Conservation (phyloP, 2,888 invertebrate genomes). For the Herminia tarsipennalis region DNA sequence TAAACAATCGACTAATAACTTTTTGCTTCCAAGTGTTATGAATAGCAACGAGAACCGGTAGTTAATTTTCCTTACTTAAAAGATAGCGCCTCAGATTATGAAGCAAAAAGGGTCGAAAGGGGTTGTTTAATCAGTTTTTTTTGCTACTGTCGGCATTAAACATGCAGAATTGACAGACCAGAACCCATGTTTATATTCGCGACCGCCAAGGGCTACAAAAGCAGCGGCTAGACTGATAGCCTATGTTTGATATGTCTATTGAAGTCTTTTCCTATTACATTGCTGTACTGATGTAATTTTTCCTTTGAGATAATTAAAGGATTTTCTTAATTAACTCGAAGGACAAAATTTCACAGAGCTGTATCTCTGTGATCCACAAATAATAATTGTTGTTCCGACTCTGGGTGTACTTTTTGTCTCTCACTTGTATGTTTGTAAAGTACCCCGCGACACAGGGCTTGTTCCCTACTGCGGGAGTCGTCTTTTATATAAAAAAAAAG, state of each 20-base stretch:
- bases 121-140: slow-evolving; percentile 66
- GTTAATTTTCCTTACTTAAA: slow-evolving; percentile 60
- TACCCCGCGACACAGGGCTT: no score
- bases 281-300: no score
- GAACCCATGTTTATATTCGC: slow-evolving; percentile 59
- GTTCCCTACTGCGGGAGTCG: no score
- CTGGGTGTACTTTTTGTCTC: no score
- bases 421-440: no score
- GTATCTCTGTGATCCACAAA: no score
- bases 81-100: slow-evolving; percentile 65
- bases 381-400: no score
- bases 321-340: no score
- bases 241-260: background rate
- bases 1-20: slow-evolving; percentile 9
- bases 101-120: slow-evolving; percentile 59
- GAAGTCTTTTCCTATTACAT: no score
- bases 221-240: slow-evolving; percentile 17
- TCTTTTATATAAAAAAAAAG: no score
- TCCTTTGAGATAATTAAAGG: no score
- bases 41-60: slow-evolving; percentile 11
- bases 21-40: slow-evolving; percentile 29
- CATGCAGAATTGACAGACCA: slow-evolving; percentile 71
- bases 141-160: slow-evolving; percentile 65
- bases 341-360: no score
- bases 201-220: slow-evolving; percentile 27